These are phyloP conservation scores for Molorchus minor DNA, from an alignment of 2,888 invertebrate genomes.

Conservation along the genomic window DNA sequence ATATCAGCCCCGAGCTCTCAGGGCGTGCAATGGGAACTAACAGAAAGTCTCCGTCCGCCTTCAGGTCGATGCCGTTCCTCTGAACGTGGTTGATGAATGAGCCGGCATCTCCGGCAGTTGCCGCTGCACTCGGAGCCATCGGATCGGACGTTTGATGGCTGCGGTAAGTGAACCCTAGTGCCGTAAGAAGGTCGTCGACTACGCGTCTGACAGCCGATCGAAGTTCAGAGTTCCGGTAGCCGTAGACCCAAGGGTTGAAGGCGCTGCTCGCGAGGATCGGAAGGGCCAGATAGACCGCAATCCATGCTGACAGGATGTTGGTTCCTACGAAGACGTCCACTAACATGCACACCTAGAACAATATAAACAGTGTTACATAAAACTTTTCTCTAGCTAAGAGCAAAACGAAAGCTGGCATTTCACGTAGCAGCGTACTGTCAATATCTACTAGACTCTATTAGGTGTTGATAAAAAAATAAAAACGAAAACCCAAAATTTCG, in stretches of 20 bases:
- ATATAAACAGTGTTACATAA: no score
- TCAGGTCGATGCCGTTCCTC: constrained; percentile 48
- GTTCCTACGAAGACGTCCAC: constrained; percentile 66
- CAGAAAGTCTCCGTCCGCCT: constrained; percentile 56
- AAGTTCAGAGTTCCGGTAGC: constrained; percentile 71
- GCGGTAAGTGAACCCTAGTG: constrained; percentile 60
- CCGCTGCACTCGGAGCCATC: constrained; percentile 58
- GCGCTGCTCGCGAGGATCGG: constrained; percentile 69
- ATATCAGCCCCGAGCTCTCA: constrained; percentile 57
- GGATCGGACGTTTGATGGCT: constrained; percentile 56
- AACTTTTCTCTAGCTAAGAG: no score
- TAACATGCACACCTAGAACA: constrained; percentile 65
- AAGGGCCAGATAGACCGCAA: constrained; percentile 67
- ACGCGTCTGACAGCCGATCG: constrained; percentile 68
- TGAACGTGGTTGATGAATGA: constrained; percentile 60
- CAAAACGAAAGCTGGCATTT: no score
- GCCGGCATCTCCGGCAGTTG: constrained; percentile 59
- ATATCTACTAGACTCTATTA: no score
- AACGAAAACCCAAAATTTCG: no score
- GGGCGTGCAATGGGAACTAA: constrained; percentile 59
- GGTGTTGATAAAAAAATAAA: no score
- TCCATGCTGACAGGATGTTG: constrained; percentile 65
- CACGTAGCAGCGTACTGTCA: no score
- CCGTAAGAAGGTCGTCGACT: constrained; percentile 64
- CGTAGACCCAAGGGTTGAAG: constrained; percentile 73